phyloP scores from a whole-genome alignment of 2,888 invertebrate genomes.

The Protonemura montana region DNA sequence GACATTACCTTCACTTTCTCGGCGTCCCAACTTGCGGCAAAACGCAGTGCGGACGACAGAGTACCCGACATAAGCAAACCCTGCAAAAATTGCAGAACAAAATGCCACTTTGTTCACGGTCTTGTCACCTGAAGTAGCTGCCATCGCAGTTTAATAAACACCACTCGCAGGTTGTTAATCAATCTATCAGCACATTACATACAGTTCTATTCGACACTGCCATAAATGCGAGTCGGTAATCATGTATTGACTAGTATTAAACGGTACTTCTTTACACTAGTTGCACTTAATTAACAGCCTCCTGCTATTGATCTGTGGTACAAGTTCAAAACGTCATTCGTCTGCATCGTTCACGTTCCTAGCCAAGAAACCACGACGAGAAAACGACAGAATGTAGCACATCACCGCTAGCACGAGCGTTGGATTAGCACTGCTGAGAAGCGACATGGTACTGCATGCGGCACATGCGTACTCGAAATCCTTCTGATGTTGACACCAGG shows the following conservation, averaged over 20 bases:
- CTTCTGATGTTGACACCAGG: neutral
- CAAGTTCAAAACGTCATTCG: neutral
- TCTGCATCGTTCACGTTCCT: neutral
- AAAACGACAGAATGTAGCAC: neutral
- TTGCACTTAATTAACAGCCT: neutral
- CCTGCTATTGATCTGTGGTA: neutral
- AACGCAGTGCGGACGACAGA: slow-evolving; percentile 60
- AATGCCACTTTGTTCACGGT: slow-evolving; percentile 61
- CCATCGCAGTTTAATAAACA: slow-evolving; percentile 40
- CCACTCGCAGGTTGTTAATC: neutral
- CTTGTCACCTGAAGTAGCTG: slow-evolving; percentile 55
- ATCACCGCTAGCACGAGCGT: neutral
- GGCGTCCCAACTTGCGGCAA: slow-evolving; percentile 56
- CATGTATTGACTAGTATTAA: neutral
- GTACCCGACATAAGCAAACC: slow-evolving; percentile 62
- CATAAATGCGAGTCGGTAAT: neutral
- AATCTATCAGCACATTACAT: neutral
- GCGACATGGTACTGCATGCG: neutral
- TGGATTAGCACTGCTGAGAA: neutral
- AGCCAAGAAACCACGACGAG: neutral
- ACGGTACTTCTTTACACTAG: neutral
- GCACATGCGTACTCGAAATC: neutral
- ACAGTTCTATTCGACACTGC: neutral
- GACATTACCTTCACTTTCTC: slow-evolving; percentile 56
- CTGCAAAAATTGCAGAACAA: slow-evolving; percentile 62